Percentiles rank a stretch among this genome's conserved stretches.
Evolutionary conservation across 2,797 vertebrate genomes (phyloP).

Genomic region (Danionella dracula): DNA sequence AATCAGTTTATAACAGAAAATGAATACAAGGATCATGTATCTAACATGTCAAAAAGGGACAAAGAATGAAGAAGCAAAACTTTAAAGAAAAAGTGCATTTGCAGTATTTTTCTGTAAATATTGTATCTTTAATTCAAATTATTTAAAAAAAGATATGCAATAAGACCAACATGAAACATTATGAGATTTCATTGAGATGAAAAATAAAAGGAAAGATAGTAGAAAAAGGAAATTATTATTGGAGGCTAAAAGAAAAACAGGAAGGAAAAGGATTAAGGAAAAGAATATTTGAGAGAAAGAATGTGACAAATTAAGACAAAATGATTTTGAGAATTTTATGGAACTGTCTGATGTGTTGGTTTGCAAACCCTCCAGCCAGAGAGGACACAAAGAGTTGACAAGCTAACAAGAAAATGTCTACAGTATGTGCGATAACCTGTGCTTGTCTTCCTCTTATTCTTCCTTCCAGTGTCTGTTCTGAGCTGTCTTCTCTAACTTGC

Average conservation of each 20-base stretch:
- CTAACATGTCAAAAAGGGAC: not conserved
- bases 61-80: not conserved
- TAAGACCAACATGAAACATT: no score
- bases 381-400: constrained; percentile 35
- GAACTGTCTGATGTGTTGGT: not conserved
- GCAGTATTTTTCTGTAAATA: no score
- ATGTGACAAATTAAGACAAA: not conserved
- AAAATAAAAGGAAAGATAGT: not conserved
- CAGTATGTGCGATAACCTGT: constrained; percentile 43
- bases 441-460: constrained; percentile 42
- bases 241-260: not conserved
- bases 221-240: not conserved
- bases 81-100: not conserved
- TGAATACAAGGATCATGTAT: not conserved
- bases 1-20: no score
- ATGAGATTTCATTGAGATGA: no score
- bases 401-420: constrained; percentile 33
- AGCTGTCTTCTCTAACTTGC: constrained; percentile 66
- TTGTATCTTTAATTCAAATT: no score
- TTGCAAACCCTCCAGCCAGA: not conserved
- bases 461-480: constrained; percentile 42
- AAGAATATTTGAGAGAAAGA: not conserved
- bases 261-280: not conserved
- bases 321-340: not conserved
- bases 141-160: no score